Evolutionary conservation across 2,797 vertebrate species (phyloP).

Genomic region (Rhinogobio ventralis): DNA sequence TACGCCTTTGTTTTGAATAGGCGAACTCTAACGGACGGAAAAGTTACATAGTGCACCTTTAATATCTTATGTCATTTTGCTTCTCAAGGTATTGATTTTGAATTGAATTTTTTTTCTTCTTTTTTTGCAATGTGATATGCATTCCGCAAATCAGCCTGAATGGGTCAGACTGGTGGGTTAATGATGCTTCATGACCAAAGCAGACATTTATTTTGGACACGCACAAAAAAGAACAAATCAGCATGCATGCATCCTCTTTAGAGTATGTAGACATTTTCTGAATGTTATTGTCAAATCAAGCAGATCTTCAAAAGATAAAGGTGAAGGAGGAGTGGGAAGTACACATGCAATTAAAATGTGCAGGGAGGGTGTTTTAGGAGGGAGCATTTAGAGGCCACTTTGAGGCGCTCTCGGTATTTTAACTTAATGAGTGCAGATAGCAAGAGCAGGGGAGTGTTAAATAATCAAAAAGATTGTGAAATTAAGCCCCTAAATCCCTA

Average conservation of each 20-base stretch:
- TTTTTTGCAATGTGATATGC: neutral
- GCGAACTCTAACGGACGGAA: too few species aligned
- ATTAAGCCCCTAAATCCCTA: constrained; percentile 25
- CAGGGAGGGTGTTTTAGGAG: constrained; percentile 31
- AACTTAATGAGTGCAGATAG: constrained; percentile 23
- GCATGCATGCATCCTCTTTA: neutral
- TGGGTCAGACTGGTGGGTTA: too few species aligned
- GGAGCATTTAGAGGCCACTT: constrained; percentile 15
- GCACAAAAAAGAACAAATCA: neutral
- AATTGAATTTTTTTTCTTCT: too few species aligned
- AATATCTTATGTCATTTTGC: too few species aligned
- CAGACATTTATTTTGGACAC: neutral
- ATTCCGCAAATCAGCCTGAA: neutral
- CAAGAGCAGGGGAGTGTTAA: constrained; percentile 50
- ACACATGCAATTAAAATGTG: constrained; percentile 12
- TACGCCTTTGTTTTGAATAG: too few species aligned
- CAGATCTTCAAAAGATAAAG: constrained; percentile 15
- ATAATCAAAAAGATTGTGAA: constrained; percentile 42
- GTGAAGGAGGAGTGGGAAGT: neutral
- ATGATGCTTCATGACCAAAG: neutral
- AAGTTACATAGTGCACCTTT: too few species aligned
- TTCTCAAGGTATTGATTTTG: too few species aligned
- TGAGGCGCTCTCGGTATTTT: neutral
- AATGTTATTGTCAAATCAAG: neutral
- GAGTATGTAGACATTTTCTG: neutral